Conservation (phyloP, 2,888 invertebrate species). For the Rosalia funebris region DNA sequence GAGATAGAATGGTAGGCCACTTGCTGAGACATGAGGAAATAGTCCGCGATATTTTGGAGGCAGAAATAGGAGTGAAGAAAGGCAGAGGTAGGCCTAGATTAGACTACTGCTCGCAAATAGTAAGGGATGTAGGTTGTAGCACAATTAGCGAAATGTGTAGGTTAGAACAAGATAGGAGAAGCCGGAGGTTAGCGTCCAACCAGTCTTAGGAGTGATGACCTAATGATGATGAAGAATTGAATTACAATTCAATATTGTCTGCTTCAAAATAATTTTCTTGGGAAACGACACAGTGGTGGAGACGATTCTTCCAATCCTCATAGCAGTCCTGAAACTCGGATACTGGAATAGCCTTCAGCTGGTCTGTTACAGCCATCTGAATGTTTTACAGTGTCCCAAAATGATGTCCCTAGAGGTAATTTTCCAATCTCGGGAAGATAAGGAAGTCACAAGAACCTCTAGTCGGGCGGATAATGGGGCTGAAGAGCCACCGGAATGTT, state of each 20-base stretch:
- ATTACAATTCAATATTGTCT: not conserved
- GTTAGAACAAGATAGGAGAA: too few relatives aligned
- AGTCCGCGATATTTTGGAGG: too few relatives aligned
- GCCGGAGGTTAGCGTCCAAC: too few relatives aligned
- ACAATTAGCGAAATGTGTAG: too few relatives aligned
- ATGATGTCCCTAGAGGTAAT: not conserved
- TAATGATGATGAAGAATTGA: too few relatives aligned
- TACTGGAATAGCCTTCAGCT: not conserved
- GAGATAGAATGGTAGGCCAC: too few relatives aligned
- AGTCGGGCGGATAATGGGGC: not conserved
- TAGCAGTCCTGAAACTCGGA: not conserved
- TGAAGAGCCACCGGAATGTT: slow-evolving; percentile 19
- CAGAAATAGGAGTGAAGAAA: too few relatives aligned
- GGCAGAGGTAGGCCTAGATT: too few relatives aligned
- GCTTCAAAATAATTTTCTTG: not conserved
- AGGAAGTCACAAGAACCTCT: not conserved
- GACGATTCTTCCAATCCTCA: not conserved
- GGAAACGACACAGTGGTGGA: not conserved
- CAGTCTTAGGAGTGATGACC: too few relatives aligned
- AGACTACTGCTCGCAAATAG: too few relatives aligned
- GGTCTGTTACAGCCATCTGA: not conserved
- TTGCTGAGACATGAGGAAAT: too few relatives aligned
- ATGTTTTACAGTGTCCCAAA: not conserved
- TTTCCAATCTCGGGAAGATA: not conserved
- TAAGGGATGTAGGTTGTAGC: too few relatives aligned